Conservation (phyloP, 2,888 invertebrate species). For the Epirrhoe alternata region DNA sequence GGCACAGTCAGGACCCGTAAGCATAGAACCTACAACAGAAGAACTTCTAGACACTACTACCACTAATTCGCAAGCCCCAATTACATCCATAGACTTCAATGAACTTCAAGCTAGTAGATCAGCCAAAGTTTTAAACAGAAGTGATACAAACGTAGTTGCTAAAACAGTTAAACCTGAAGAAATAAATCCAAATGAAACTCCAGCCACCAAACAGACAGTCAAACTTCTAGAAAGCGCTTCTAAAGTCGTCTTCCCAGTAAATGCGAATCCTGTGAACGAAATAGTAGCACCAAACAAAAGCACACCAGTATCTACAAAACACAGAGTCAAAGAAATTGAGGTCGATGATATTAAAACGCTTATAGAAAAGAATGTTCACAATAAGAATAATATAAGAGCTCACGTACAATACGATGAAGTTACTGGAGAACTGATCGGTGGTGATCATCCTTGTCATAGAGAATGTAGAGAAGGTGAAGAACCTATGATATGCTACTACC, state of each 20-base stretch:
- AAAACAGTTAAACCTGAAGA: slow-evolving; percentile 10
- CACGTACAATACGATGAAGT: slow-evolving; percentile 76
- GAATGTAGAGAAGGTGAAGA: slow-evolving; percentile 86
- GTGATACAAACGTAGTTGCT: slow-evolving; percentile 35
- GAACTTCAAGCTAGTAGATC: slow-evolving; percentile 10
- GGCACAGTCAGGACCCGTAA: slow-evolving; percentile 48
- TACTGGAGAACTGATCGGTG: slow-evolving; percentile 73
- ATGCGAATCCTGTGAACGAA: slow-evolving; percentile 58
- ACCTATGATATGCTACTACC: slow-evolving; percentile 89
- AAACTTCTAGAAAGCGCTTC: slow-evolving; percentile 70
- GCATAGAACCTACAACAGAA: slow-evolving; percentile 38
- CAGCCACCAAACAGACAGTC: slow-evolving; percentile 50
- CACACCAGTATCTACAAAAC: slow-evolving; percentile 44
- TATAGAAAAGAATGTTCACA: slow-evolving; percentile 43
- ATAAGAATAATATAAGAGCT: slow-evolving; percentile 63
- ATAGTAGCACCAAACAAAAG: slow-evolving; percentile 56
- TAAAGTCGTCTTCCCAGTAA: slow-evolving; percentile 63
- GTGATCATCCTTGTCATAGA: slow-evolving; percentile 87
- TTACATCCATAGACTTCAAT: slow-evolving; percentile 4
- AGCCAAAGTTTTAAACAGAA: slow-evolving; percentile 35
- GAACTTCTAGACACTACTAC: slow-evolving; percentile 44
- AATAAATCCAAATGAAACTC: slow-evolving; percentile 37
- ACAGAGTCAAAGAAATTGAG: slow-evolving; percentile 52
- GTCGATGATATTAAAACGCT: slow-evolving; percentile 48
- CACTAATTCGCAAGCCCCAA: slow-evolving; percentile 36